Evolutionary conservation across 2,797 vertebrate species (phyloP).

Genomic region (Tachyglossus aculeatus): DNA sequence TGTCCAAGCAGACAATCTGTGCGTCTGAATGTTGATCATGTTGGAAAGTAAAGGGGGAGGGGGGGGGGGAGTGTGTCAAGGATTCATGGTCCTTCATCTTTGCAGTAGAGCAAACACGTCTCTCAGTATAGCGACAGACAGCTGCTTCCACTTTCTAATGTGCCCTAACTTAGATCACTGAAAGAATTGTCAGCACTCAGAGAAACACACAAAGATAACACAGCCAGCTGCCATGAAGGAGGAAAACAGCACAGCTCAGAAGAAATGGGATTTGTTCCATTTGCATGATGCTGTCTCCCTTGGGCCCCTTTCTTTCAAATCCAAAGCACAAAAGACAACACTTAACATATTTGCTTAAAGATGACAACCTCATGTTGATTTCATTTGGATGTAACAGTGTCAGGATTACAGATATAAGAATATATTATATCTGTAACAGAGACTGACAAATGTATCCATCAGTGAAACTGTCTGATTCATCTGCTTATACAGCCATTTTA

Average conservation of each 20-base stretch:
- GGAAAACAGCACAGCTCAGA: conserved; percentile 82
- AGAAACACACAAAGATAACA: conserved; percentile 98
- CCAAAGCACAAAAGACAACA: conserved; percentile 91
- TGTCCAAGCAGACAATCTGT: conserved; percentile 95
- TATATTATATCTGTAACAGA: conserved; percentile 87
- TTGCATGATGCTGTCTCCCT: conserved; percentile 88
- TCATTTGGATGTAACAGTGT: conserved; percentile 87
- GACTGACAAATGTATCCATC: conserved; percentile 91
- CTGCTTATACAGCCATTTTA: conserved; percentile 87
- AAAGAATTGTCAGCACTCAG: conserved; percentile 95
- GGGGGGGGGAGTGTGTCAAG: conserved; percentile 91
- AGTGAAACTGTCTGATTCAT: conserved; percentile 90
- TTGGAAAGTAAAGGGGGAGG: conserved; percentile 82
- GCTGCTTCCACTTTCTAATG: conserved; percentile 99
- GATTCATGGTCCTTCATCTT: conserved; percentile 99
- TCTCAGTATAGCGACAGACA: conserved; percentile 99
- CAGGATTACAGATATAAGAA: conserved; percentile 86
- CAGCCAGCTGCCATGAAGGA: conserved; percentile 92
- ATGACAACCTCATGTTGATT: conserved; percentile 94
- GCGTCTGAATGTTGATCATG: conserved; percentile 97
- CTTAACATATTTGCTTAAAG: conserved; percentile 99
- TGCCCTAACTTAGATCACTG: conserved; percentile 99
- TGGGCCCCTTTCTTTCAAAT: conserved; percentile 89
- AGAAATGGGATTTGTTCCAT: conserved; percentile 91
- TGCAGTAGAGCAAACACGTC: conserved; percentile 98